Evolutionary conservation across 2,113 vertebrate species (phyloP).

Genomic region (Abramis brama): DNA sequence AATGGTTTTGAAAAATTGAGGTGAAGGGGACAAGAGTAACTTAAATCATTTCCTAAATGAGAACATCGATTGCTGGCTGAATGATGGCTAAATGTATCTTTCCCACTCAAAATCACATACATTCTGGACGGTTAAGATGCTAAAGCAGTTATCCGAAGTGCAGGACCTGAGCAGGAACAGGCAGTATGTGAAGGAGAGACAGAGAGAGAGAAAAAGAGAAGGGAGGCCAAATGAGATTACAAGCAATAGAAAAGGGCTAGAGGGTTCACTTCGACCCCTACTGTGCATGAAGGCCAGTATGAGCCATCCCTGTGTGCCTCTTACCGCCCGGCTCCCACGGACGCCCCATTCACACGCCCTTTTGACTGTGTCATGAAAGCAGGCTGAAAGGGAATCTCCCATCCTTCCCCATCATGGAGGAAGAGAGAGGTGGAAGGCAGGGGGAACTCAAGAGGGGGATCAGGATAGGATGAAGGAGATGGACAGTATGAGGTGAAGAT

Average conservation of each 20-base stretch:
- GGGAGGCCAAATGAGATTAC: slow-evolving; percentile 90
- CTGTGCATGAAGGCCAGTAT: slow-evolving; percentile 90
- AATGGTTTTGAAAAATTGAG: neutral
- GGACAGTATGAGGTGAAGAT: neutral
- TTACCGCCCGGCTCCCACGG: slow-evolving; percentile 85
- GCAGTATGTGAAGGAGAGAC: slow-evolving; percentile 68
- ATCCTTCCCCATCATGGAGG: slow-evolving; percentile 70
- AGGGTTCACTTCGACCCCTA: slow-evolving; percentile 91
- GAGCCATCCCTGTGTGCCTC: slow-evolving; percentile 76
- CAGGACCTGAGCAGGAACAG: slow-evolving; percentile 33
- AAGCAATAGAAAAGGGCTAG: slow-evolving; percentile 87
- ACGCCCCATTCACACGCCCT: slow-evolving; percentile 98
- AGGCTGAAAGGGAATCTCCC: slow-evolving; percentile 81
- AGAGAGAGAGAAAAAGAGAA: slow-evolving; percentile 79
- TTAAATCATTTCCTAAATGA: neutral
- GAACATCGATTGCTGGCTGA: neutral
- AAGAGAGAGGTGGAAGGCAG: slow-evolving; percentile 64
- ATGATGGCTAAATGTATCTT: neutral
- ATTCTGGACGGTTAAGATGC: neutral
- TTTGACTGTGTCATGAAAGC: slow-evolving; percentile 88
- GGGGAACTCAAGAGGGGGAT: slow-evolving; percentile 46
- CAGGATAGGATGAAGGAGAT: slow-evolving; percentile 32
- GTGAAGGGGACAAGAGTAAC: neutral
- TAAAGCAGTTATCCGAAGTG: slow-evolving; percentile 5
- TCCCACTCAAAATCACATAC: neutral